A percentile compares a stretch with the other conserved stretches of the same genome.
Conservation (phyloP, 92 coral and sea anemone genomes). For the Meandrina meandrites region DNA sequence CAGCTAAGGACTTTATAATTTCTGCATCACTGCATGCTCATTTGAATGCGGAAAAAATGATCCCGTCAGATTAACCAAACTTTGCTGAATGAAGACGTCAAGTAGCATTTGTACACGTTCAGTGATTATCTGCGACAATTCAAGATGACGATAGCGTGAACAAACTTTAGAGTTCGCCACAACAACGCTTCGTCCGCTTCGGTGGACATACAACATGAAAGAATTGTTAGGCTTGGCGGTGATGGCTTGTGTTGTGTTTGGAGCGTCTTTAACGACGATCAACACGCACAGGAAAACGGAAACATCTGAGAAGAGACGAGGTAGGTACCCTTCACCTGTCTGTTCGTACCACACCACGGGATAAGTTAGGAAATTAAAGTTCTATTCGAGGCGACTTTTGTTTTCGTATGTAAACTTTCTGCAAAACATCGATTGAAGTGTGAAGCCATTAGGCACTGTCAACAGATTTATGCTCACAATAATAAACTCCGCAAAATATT, state of each 20-base stretch:
- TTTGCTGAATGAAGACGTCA: background rate
- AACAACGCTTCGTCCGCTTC: slow-evolving; percentile 9
- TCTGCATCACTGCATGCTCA: slow-evolving; percentile 36
- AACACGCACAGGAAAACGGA: background rate
- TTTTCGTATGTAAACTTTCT: background rate
- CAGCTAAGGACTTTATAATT: slow-evolving; percentile 27
- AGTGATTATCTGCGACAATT: background rate
- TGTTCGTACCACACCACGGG: background rate
- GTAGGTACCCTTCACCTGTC: background rate
- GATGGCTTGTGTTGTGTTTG: slow-evolving; percentile 22
- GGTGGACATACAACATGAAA: slow-evolving; percentile 11
- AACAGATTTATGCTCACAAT: background rate
- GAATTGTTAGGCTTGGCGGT: slow-evolving; percentile 20
- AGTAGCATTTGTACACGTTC: background rate
- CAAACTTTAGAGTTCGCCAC: background rate
- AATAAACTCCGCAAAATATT: background rate
- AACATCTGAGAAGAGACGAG: background rate
- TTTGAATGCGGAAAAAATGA: slow-evolving; percentile 43
- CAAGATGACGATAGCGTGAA: background rate
- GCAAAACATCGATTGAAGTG: background rate
- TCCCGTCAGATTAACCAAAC: background rate
- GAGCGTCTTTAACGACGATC: slow-evolving; percentile 18
- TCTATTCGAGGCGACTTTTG: background rate
- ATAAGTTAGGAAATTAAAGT: background rate
- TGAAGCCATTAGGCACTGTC: background rate